Evolutionary conservation across 1,140 invertebrate genomes (phyloP), one percentile per base, ranked within the genome.

Genomic region (Neuroterus valhalla): DNA sequence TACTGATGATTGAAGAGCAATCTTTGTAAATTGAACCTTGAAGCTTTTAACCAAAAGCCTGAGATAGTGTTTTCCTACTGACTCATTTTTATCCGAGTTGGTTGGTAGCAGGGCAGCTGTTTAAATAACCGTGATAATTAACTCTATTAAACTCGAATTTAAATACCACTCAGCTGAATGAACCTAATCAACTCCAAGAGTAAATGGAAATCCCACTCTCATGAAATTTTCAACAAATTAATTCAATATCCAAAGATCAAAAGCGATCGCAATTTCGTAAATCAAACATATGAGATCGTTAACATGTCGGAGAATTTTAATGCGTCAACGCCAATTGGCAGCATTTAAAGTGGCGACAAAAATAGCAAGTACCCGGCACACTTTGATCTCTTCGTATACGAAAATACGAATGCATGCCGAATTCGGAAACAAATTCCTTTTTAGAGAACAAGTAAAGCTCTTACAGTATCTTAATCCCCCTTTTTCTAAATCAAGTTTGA

Each of bases 271-370:
- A 62, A 62, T 62, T 62, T 62, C 55, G 55, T 62, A 62, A 62
- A 62, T 62, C 55, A 62, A 38, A 62, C 55, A 62, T 62, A 62
- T 62, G 26, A 62, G 55, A 38, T 38, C 55, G 55, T 62, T 62
- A 62, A 62, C 55, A 62, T 62, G 55, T 26, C 55, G 55, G 55
- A 23, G 55, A 62, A 62, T 62, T 62, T 62, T 62, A 62, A 62
- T 62, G 55, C 55, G 55, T 62, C 55, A 62, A 62, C 55, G 26
- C 55, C 55, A 62, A 62, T 62, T 62, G 55, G 55, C 55, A 62
- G 55, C 21, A 62, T 62, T 62, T 62, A 62, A 62, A 62, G 55
- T 62, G 31, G 55, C 8, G 55, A 31, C 55, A 62, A 62, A 62
- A 62, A 62, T 62, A 62, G 55, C 55, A 21, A 55, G 19, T 12